phyloP scores from a whole-genome alignment of 2,888 invertebrate genomes.

The Embidobia sp. region DNA sequence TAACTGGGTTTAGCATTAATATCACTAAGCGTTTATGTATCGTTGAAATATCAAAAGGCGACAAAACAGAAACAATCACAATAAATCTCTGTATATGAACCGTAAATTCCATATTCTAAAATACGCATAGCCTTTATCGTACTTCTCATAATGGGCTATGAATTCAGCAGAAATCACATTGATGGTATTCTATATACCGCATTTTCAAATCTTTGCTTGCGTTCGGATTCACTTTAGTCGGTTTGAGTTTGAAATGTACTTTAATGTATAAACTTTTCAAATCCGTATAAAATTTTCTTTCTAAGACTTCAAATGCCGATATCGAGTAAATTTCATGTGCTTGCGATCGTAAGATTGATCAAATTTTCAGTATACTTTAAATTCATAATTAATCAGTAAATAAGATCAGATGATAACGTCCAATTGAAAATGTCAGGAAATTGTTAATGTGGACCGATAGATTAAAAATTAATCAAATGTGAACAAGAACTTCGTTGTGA shows the following conservation, averaged over 20 bases:
- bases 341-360: too few species aligned
- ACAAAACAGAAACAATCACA: conserved; percentile 8
- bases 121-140: background rate
- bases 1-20: too few species aligned
- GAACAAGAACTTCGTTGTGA: too few species aligned
- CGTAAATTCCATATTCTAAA: conserved; percentile 12
- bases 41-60: conserved; percentile 1
- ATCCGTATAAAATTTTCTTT: conserved; percentile 8
- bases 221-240: conserved; percentile 12
- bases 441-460: too few species aligned
- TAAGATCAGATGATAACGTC: too few species aligned
- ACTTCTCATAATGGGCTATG: conserved; percentile 22
- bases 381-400: too few species aligned
- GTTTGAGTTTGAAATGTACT: conserved; percentile 10
- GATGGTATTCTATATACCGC: conserved; percentile 3
- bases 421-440: too few species aligned
- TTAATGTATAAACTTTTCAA: conserved; percentile 21
- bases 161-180: conserved; percentile 14
- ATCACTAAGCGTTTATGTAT: too few species aligned
- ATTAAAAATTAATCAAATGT: too few species aligned
- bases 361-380: too few species aligned
- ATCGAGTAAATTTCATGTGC: too few species aligned
- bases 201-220: conserved; percentile 10
- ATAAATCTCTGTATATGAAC: conserved; percentile 13
- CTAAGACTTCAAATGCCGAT: background rate